These are phyloP conservation scores for Caenorhabditis tropicalis DNA, from an alignment of 1,140 invertebrate genomes.

Conservation along the genomic window DNA sequence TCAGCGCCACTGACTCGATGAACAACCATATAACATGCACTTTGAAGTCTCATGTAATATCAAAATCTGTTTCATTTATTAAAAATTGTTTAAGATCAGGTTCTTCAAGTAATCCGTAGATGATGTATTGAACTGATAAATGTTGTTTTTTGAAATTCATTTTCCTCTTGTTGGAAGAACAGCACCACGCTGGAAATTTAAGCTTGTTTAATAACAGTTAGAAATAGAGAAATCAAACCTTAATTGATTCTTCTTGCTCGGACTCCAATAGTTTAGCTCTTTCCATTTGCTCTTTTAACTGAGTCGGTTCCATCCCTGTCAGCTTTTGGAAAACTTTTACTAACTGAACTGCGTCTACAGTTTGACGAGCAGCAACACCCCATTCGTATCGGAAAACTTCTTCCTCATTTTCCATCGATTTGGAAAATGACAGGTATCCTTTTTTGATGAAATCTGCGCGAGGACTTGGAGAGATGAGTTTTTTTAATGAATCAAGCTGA, in stretches of 20 bases:
- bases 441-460: conserved; percentile 1
- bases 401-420: not conserved
- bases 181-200: not conserved
- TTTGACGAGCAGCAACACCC: not conserved
- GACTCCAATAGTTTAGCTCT: not conserved
- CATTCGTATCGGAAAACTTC: conserved; percentile 27
- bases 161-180: not conserved
- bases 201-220: not conserved
- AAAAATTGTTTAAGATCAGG: no score
- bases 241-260: not conserved
- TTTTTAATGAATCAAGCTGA: not conserved
- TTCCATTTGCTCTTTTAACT: not conserved
- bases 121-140: no score
- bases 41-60: not conserved
- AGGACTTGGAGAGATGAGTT: not conserved
- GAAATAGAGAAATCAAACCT: not conserved
- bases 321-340: not conserved
- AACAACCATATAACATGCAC: no score
- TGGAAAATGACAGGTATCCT: not conserved
- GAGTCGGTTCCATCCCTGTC: not conserved
- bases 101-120: no score
- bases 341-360: not conserved
- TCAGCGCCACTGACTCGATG: no score
- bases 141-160: not conserved
- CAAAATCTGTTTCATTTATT: not conserved